Evolutionary conservation across 2,888 invertebrate genomes (phyloP), one percentile per base, ranked within the genome.

Genomic region (Julus scanicus): DNA sequence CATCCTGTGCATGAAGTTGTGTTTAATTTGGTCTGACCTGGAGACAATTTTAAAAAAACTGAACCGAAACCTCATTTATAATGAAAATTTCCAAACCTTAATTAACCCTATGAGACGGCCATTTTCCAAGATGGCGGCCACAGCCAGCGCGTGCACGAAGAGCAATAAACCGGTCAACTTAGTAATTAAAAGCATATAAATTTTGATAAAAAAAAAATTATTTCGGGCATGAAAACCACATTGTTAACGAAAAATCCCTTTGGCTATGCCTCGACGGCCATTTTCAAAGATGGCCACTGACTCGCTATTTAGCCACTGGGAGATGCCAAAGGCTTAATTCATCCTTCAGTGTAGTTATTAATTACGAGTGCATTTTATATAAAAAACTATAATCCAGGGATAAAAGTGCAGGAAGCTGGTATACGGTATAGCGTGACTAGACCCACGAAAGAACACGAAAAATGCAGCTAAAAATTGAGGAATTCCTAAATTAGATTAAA

Each of bases 381-480:
- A n/a, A 13, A 63, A 17, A 53, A 63, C 2, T 1, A 15, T 3
- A 13, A 63, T 3, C 63, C 63, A n/a, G 5, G n/a, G n/a, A 17
- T 53, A 15, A 57, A 17, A 57, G n/a, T 57, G 2, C 71, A 71
- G 71, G 71, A 71, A 71, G n/a, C n/a, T 29, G 71, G 71, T 53
- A 53, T 53, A n/a, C 53, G 53, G n/a, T n/a, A 44, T 57, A 57
- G 57, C 57, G n/a, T 57, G 57, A 57, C 57, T n/a, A n/a, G 57
- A n/a, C n/a, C 57, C 57, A 57, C n/a, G 57, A 57, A 57, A 57
- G 17, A 57, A 11, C 11, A 53, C 63, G n/a, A 63, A 17, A 63
- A 63, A 63, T n/a, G 17, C 71, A n/a, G 6, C 29, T 20, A 9
- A 29, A 71, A 71, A 71, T 29, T 5, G 20, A 8, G 71, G 29